Percentiles rank a stretch among this genome's conserved stretches.
Evolutionary conservation across 2,113 vertebrate genomes (phyloP).

Genomic region (Charina bottae): DNA sequence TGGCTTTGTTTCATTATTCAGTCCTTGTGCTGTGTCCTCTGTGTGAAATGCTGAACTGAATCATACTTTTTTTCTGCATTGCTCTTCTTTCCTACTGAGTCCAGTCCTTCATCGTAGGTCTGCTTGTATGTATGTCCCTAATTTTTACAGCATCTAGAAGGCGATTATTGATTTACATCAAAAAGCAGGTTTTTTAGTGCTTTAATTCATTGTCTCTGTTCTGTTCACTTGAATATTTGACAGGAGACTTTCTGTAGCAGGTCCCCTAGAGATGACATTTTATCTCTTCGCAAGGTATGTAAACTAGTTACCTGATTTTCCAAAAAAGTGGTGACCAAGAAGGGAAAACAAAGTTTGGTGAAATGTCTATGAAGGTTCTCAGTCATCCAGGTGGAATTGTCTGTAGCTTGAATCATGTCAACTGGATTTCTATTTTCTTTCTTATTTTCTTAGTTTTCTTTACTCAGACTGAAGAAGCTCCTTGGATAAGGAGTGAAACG

Average conservation of each 20-base stretch:
- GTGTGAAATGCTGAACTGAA: slow-evolving; percentile 94
- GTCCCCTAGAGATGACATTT: slow-evolving; percentile 63
- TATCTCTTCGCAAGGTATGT: slow-evolving; percentile 57
- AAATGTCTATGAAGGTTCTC: too few species aligned
- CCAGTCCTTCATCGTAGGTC: slow-evolving; percentile 74
- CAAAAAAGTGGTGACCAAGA: slow-evolving; percentile 40
- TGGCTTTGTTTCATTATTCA: slow-evolving; percentile 97
- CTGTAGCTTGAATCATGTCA: too few species aligned
- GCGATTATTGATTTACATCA: slow-evolving; percentile 67
- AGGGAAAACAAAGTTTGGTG: slow-evolving; percentile 18
- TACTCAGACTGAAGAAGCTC: too few species aligned
- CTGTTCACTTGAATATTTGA: slow-evolving; percentile 69
- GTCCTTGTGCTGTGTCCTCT: slow-evolving; percentile 81
- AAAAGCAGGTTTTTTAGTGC: slow-evolving; percentile 64
- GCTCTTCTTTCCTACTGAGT: slow-evolving; percentile 75
- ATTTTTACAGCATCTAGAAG: slow-evolving; percentile 64
- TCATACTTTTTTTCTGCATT: slow-evolving; percentile 75
- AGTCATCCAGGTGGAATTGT: too few species aligned
- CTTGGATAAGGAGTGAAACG: too few species aligned
- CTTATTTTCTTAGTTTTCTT: too few species aligned
- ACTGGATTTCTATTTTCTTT: too few species aligned
- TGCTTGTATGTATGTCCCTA: slow-evolving; percentile 46
- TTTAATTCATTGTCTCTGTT: slow-evolving; percentile 68
- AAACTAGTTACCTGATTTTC: slow-evolving; percentile 60
- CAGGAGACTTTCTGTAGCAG: slow-evolving; percentile 59